Evolutionary conservation across 1,140 invertebrate genomes (phyloP), one percentile per base, ranked within the genome.

Genomic region (Dufourea novaeangliae): DNA sequence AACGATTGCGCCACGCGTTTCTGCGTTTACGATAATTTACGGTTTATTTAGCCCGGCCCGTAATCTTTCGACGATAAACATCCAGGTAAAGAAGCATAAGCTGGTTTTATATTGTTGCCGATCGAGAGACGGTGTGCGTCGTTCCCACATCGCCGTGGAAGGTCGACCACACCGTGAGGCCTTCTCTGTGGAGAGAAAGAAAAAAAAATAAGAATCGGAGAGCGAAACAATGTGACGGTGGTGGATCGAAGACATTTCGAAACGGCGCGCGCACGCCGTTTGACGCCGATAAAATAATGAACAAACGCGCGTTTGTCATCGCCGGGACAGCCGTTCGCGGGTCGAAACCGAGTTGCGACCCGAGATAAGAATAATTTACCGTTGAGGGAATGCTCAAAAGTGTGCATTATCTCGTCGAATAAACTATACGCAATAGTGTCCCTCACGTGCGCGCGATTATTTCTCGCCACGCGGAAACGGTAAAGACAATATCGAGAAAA

Each of bases 241-340:
- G 59, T 17, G 54, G 59, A 52, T 67, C 68, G 68, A 69, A 72
- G 59, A 46, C 50, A 37, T 83, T 83, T 83, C 76, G 61, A 74
- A 83, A 83, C 72, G 80, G 78, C 68, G 29, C 57, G n/a, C n/a
- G n/a, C n/a, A n/a, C 34, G 34, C 17, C 46, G 67, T 78, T 83
- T 71, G 52, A 79, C 82, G 76, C 77, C 75, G 80, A 83, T 83
- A 83, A 83, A 83, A 79, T 83, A 79, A 83, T 71, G 80, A 78
- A 83, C 76, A 79, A 83, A 83, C 59, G 82, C 61, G 64, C 69
- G 82, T 78, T 83, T 83, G 80, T 83, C 82, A 82, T 66, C 74
- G 44, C 56, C 46, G n/a, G 46, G 71, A 56, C 66, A 62, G 32
- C n/a, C 72, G 78, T 82, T 67, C 80, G 54, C 56, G 20, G 27